Base-by-base conservation (phyloP, 2,113 vertebrate species). In the Aramus guarauna region DNA sequence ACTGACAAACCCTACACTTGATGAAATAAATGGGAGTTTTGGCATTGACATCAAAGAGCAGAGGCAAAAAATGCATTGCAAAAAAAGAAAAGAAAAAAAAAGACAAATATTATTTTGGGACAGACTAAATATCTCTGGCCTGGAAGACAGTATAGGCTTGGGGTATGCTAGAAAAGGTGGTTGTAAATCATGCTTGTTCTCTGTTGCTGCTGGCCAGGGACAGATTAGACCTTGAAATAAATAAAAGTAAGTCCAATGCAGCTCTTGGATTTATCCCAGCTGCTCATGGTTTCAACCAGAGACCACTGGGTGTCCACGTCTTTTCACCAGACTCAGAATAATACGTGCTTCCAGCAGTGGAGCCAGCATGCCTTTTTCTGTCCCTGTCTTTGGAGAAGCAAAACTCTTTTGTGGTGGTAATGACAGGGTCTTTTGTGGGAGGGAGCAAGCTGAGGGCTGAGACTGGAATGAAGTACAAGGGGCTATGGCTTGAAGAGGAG, bases 251-350 rank as follows among this genome's bases (percentile, higher is more conserved):
- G 27, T 76, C 26, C 48, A 80, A 80, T 56, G 72, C 67, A 93
- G 59, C 37, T 63, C 37, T 93, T 88, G 55, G 72, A 93, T 83
- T 93, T 92, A 67, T 67, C 67, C 48, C 93, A 93, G 72, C 78
- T 86, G 58, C 74, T 93, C 36, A 64, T 2, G 1, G 50, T 14
- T 32, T 75, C 37, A 66, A 2, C 4, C 18, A 86, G 74, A 76
- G 37, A 58, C 15, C 1, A 2, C 26, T 55, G 58, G 2, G 3
- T 79, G 39, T 73, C 55, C 0, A 2, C n/a, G 16, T 45, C 37
- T 73, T 60, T 90, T 85, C 55, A 60, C 32, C n/a, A 58, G n/a
- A 29, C 21, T 60, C 39, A 66, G 39, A 93, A 75, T 32, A 66
- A 6, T 3, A 1, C n/a, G 8, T 67, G 14, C 63, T 90, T 74